Conservation (phyloP, 1,140 invertebrate genomes). For the Battus philenor region DNA sequence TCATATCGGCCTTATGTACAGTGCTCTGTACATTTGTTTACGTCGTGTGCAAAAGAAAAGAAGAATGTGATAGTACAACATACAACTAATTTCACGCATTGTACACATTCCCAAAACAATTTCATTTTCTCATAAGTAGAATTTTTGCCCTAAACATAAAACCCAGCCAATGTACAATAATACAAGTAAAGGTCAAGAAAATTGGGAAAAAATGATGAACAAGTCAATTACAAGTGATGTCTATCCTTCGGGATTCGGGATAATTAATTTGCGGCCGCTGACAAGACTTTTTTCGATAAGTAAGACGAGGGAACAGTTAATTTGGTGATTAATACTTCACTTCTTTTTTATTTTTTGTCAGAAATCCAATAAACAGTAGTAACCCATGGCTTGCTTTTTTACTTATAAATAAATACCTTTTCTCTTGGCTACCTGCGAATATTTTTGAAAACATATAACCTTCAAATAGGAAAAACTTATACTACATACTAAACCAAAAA, state of each 20-base stretch:
- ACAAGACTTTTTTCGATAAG: slow-evolving; percentile 52
- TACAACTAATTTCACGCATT: not conserved
- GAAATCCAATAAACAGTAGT: too few relatives aligned
- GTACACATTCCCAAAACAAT: not conserved
- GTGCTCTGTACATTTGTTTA: too few relatives aligned
- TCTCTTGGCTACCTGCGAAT: too few relatives aligned
- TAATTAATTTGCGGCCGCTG: slow-evolving; percentile 57
- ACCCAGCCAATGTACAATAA: not conserved
- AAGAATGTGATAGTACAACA: not conserved
- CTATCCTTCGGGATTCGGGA: slow-evolving; percentile 38
- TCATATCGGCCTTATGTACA: too few relatives aligned
- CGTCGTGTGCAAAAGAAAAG: too few relatives aligned
- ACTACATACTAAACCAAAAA: too few relatives aligned
- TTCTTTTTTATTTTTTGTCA: slow-evolving; percentile 12
- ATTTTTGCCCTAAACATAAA: slow-evolving; percentile 1
- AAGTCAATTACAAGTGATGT: slow-evolving; percentile 56
- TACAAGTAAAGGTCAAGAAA: slow-evolving; percentile 16
- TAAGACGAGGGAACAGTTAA: slow-evolving; percentile 46
- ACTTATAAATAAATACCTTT: too few relatives aligned
- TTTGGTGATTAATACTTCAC: slow-evolving; percentile 43
- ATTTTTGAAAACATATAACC: too few relatives aligned
- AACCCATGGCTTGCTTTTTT: too few relatives aligned
- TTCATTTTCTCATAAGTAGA: not conserved
- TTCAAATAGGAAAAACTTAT: too few relatives aligned
- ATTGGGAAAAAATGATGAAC: slow-evolving; percentile 42